Base-by-base conservation (phyloP, 1,140 invertebrate genomes). In the Conus betulinus region DNA sequence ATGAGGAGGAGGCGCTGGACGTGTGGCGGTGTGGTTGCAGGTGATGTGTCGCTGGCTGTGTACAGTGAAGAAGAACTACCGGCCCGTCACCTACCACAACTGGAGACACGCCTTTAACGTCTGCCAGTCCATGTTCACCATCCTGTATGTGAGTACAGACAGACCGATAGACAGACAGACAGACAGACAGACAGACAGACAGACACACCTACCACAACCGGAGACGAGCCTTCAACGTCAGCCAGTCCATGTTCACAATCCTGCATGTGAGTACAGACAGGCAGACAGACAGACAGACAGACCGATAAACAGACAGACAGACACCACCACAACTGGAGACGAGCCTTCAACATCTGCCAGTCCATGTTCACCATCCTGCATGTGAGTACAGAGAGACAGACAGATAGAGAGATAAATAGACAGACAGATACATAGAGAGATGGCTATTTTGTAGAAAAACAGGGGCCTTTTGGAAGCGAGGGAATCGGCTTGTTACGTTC, bases 81-180 rank as follows among this genome's bases (percentile, higher is more conserved):
- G 99, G 13, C 98, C 98, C 5, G 98, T 99, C 0, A 99, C 99
- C 92, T 99, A 99, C 94, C 39, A 39, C 95, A 99, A 99, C 94
- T 99, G 99, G 99, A 96, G 98, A 89, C 99, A 99, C 95, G 99
- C 98, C 0, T 96, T 99, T 10, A 99, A 99, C 95, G 99, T 99
- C 0, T 98, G 98, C 0, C 98, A 99, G 94, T 99, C 98, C 0
- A 99, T 99, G 98, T 99, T 99, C 93, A 97, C 98, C 2, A 99
- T 99, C 97, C 95, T 99, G 15, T 98, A 98, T 93, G 96, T 97
- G 93, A 95, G 93, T 90, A n/a, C 57, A 39, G 39, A 39, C 39
- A 39, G 39, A 39, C 39, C 0, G 39, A 39, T 39, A 39, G 3
- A 39, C 3, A 39, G 39, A 39, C 39, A 39, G 39, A 39, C 39